These are phyloP conservation scores for Crotalus helleri DNA, from an alignment of 2,113 vertebrate species.

Conservation along the genomic window DNA sequence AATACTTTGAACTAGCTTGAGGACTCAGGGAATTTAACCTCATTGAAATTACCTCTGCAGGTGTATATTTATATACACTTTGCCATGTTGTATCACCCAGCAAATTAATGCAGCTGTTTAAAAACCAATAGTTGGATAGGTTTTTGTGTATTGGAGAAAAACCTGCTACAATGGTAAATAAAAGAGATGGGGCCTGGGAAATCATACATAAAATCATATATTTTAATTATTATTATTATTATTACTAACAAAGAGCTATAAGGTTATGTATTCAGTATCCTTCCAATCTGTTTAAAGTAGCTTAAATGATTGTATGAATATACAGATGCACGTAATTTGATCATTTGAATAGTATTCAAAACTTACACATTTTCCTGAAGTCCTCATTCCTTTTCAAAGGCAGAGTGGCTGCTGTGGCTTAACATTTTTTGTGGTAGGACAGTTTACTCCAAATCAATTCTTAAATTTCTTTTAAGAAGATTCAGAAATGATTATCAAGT, in stretches of 20 bases:
- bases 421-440: not conserved
- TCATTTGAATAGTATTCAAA: not conserved
- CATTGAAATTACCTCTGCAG: not conserved
- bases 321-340: not conserved
- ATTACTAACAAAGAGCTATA: not conserved
- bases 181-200: not conserved
- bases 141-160: not conserved
- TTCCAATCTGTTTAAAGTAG: not conserved
- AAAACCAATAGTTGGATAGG: not conserved
- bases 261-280: not conserved
- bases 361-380: not conserved
- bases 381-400: not conserved
- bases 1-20: not conserved
- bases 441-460: not conserved
- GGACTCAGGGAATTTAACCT: not conserved
- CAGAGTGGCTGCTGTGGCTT: not conserved
- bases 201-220: not conserved
- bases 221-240: not conserved
- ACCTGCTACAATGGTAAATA: not conserved
- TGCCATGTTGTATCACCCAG: not conserved
- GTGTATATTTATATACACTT: not conserved
- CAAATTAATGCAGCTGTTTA: slow-evolving; percentile 27
- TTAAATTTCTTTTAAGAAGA: not conserved
- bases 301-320: not conserved
- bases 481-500: no score